These are phyloP conservation scores for Elysia crispata DNA, from an alignment of 2,888 invertebrate species.

Conservation along the genomic window DNA sequence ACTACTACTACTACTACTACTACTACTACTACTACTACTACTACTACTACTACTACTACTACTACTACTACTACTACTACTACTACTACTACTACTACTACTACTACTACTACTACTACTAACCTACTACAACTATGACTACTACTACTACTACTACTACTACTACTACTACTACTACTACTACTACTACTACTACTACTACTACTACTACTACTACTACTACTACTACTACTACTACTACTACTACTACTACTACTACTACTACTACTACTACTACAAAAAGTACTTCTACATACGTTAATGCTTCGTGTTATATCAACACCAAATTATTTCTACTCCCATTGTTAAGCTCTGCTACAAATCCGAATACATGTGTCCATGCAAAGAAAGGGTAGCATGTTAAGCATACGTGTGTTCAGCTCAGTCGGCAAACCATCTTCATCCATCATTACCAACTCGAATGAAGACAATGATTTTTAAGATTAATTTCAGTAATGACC, in stretches of 20 bases:
- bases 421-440: too few species aligned
- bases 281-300: too few species aligned
- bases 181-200: constrained; percentile 22
- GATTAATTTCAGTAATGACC: too few species aligned
- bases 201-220: constrained; percentile 28
- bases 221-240: constrained; percentile 28
- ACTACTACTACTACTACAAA: constrained; percentile 25
- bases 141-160: constrained; percentile 28
- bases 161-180: constrained; percentile 28
- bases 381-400: too few species aligned
- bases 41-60: background rate
- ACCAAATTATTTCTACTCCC: too few species aligned
- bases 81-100: constrained; percentile 23
- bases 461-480: too few species aligned
- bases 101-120: constrained; percentile 25
- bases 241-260: constrained; percentile 28
- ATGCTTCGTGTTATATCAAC: too few species aligned
- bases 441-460: too few species aligned
- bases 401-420: too few species aligned
- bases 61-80: constrained; percentile 24
- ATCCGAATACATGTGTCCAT: too few species aligned
- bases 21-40: background rate
- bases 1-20: background rate
- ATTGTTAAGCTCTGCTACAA: too few species aligned
- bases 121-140: constrained; percentile 3